phyloP scores from a whole-genome alignment of 2,113 vertebrate genomes.

The Mionectes macconnelli region DNA sequence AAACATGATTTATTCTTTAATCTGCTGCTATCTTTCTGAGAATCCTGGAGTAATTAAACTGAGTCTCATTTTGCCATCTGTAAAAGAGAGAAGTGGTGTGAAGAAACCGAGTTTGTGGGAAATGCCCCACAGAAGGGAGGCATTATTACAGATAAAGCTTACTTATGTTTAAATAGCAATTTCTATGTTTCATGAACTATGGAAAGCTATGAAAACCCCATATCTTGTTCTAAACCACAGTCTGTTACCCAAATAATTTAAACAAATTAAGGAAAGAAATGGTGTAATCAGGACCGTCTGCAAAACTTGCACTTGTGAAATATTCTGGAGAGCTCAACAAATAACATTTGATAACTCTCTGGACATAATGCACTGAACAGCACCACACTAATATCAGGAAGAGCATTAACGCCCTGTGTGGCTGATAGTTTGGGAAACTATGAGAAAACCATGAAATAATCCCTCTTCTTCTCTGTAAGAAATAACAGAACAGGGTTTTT shows the following conservation, averaged over 20 bases:
- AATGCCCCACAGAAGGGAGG: constrained; percentile 43
- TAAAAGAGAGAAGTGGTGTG: constrained; percentile 27
- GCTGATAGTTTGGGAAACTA: not conserved
- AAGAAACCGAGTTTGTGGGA: constrained; percentile 33
- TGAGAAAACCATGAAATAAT: not conserved
- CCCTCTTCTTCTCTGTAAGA: not conserved
- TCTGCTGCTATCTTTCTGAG: constrained; percentile 30
- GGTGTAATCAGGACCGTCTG: not conserved
- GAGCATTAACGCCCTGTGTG: not conserved
- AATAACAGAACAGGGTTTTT: not conserved
- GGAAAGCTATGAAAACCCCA: not conserved
- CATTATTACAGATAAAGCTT: constrained; percentile 11
- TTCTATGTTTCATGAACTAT: not conserved
- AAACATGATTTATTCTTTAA: constrained; percentile 51
- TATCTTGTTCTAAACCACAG: not conserved
- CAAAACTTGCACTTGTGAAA: not conserved
- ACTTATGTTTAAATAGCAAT: constrained; percentile 7
- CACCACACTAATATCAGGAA: not conserved
- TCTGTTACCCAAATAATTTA: constrained; percentile 18
- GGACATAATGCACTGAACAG: not conserved
- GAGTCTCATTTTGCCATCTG: constrained; percentile 51
- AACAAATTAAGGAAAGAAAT: not conserved
- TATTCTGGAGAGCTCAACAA: not conserved
- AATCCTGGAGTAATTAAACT: constrained; percentile 45
- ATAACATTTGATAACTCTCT: not conserved